A percentile compares a stretch with the other conserved stretches of the same genome.
Conservation (phyloP, 2,888 invertebrate species). For the Muscina levida region DNA sequence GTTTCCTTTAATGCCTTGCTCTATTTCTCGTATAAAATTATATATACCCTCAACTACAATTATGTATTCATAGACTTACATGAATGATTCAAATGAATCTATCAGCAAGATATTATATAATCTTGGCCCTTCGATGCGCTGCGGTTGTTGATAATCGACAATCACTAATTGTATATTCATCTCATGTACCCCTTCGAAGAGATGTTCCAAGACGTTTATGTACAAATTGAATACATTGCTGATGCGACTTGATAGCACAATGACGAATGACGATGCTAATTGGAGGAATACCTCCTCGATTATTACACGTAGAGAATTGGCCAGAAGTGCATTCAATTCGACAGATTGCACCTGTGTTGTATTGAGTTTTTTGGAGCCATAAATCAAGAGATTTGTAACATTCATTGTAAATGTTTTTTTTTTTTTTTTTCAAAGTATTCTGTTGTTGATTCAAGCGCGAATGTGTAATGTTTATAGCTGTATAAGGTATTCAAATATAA, state of each 20-base stretch:
- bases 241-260: constrained; percentile 70
- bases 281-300: constrained; percentile 29
- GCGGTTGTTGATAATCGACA: constrained; percentile 25
- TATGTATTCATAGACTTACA: constrained; percentile 54
- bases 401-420: background rate
- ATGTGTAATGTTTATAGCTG: too few species aligned
- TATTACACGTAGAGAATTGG: constrained; percentile 34
- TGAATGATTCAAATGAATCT: constrained; percentile 53
- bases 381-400: background rate
- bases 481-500: background rate
- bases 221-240: constrained; percentile 68
- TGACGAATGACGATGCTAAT: constrained; percentile 45
- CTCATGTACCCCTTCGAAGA: constrained; percentile 67
- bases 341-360: constrained; percentile 17
- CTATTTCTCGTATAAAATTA: too few species aligned
- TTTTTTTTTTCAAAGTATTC: background rate
- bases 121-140: constrained; percentile 32
- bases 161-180: constrained; percentile 69
- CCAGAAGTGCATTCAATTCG: constrained; percentile 5
- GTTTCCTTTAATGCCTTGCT: too few species aligned
- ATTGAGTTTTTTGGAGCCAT: background rate
- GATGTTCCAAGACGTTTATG: constrained; percentile 67
- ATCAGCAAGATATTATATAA: constrained; percentile 49
- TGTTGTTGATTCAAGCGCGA: too few species aligned
- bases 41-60: too few species aligned